Conservation (phyloP, 2,888 invertebrate species). For the Alentia gelatinosa region DNA sequence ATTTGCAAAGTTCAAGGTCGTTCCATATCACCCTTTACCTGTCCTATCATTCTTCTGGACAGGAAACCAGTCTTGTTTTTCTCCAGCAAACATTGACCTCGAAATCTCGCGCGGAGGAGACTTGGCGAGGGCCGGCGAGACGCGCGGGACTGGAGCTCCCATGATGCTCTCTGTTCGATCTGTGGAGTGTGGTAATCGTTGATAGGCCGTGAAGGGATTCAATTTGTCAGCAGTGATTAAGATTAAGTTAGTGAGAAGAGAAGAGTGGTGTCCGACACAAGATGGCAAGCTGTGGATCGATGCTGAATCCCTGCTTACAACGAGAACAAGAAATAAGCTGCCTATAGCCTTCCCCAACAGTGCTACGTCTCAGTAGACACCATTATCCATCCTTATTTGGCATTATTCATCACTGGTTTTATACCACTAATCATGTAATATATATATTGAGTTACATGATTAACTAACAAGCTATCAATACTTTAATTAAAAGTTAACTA, state of each 20-base stretch:
- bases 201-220: conserved; percentile 26
- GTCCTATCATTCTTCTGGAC: too few species aligned
- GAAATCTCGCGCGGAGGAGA: too few species aligned
- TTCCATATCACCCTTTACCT: too few species aligned
- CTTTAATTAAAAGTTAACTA: background rate
- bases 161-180: background rate
- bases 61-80: too few species aligned
- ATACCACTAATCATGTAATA: background rate
- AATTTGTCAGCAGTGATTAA: conserved; percentile 21
- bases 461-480: background rate
- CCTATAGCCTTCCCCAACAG: too few species aligned
- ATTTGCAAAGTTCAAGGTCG: too few species aligned
- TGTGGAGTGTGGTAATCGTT: background rate
- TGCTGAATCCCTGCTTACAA: background rate
- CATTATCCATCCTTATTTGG: background rate
- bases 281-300: background rate
- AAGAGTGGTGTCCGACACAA: background rate
- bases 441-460: background rate
- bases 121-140: too few species aligned
- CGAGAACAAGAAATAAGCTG: background rate
- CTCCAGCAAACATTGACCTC: too few species aligned
- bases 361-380: background rate
- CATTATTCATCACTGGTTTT: background rate
- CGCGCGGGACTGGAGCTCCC: background rate
- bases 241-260: background rate